Conservation (phyloP, 37 sponge, comb jelly and placozoan species). For the Ephydatia muelleri region DNA sequence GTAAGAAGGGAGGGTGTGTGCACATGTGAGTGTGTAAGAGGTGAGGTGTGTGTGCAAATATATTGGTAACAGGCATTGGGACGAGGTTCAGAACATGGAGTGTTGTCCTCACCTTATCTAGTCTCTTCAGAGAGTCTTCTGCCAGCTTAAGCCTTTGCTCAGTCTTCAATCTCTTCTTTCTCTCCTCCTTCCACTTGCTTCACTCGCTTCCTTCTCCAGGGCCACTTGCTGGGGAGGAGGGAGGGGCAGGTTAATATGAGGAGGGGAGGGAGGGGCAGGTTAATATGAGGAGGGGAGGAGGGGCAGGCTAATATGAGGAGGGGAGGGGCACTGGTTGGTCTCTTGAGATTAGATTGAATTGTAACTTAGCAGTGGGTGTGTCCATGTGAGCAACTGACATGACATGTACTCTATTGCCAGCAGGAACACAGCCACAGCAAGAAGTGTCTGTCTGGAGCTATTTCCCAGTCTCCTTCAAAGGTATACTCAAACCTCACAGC, state of each 20-base stretch:
- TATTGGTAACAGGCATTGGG: not conserved
- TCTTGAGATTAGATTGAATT: too few relatives aligned
- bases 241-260: not conserved
- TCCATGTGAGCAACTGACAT: not conserved
- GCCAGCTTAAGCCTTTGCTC: slow-evolving; percentile 89
- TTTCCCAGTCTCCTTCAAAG: too few relatives aligned
- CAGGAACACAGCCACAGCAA: not conserved
- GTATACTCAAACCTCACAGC: too few relatives aligned
- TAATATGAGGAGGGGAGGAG: not conserved
- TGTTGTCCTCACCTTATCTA: slow-evolving; percentile 58
- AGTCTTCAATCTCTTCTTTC: slow-evolving; percentile 74
- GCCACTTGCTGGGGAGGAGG: slow-evolving; percentile 43
- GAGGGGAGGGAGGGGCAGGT: not conserved
- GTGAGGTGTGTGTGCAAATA: not conserved
- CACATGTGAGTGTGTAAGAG: too few relatives aligned
- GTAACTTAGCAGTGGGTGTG: not conserved
- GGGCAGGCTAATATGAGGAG: not conserved
- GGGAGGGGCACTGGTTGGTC: not conserved
- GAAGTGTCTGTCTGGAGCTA: too few relatives aligned
- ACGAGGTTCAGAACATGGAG: not conserved
- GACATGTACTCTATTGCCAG: not conserved
- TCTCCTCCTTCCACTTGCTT: slow-evolving; percentile 75
- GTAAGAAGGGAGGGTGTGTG: not conserved
- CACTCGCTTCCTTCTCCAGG: slow-evolving; percentile 48
- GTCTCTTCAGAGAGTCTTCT: slow-evolving; percentile 93